Percentiles rank a stretch among this genome's conserved stretches.
phyloP scores from a whole-genome alignment of 2,888 invertebrate genomes.

The Trissolcus brochymenae region DNA sequence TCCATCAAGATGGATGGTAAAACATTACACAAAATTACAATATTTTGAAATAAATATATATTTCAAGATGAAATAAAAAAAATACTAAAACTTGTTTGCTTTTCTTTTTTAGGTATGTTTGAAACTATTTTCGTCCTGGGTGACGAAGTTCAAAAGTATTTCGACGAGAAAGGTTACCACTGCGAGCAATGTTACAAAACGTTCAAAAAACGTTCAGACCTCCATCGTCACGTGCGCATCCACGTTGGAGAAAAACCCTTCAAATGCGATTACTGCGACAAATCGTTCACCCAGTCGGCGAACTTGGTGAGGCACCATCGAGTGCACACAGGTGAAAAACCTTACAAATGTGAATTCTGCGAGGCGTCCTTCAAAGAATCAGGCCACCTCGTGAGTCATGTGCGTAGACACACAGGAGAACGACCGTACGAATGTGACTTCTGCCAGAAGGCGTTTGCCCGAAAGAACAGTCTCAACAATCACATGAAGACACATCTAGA shows the following conservation, averaged over 20 bases:
- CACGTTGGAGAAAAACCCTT: too few species aligned
- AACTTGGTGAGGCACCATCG: too few species aligned
- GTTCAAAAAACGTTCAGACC: neutral
- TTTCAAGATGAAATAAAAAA: too few species aligned
- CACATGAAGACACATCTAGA: neutral
- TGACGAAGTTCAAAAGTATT: neutral
- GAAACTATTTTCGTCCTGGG: neutral
- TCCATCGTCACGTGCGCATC: too few species aligned
- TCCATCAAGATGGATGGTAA: too few species aligned
- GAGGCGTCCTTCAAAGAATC: neutral
- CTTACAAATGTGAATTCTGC: too few species aligned
- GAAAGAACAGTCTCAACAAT: conserved; percentile 1
- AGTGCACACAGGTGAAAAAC: too few species aligned
- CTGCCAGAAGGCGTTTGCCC: neutral
- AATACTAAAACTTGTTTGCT: too few species aligned
- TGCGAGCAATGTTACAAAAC: neutral
- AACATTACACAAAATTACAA: too few species aligned
- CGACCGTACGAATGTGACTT: neutral
- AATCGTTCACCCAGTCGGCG: too few species aligned
- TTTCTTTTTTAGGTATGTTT: neutral
- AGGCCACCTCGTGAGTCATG: neutral
- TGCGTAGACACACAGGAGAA: conserved; percentile 1
- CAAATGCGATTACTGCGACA: too few species aligned
- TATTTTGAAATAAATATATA: too few species aligned
- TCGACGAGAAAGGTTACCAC: neutral